These are phyloP conservation scores for Pomatorhinus ruficollis DNA, from an alignment of 2,113 vertebrate species.

Conservation along the genomic window DNA sequence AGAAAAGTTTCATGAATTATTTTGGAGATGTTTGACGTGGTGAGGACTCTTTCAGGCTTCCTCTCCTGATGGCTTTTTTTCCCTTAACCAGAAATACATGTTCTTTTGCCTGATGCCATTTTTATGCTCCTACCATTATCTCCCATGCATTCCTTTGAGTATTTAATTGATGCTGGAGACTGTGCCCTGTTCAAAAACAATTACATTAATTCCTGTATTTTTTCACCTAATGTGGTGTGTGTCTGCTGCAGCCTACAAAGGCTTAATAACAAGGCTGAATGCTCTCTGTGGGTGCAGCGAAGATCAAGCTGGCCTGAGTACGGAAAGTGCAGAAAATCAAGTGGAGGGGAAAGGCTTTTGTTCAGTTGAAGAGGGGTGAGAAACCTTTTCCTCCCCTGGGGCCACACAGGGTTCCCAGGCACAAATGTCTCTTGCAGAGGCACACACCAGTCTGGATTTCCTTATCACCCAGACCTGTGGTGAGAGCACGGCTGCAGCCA, in stretches of 20 bases:
- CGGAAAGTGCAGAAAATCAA: not conserved
- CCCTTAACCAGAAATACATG: not conserved
- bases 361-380: not conserved
- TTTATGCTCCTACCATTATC: not conserved
- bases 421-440: not conserved
- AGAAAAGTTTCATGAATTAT: not conserved
- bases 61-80: not conserved
- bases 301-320: not conserved
- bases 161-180: not conserved
- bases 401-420: not conserved
- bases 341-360: not conserved
- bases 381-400: not conserved
- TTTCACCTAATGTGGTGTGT: not conserved
- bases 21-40: not conserved
- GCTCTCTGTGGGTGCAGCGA: not conserved
- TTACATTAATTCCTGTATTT: not conserved
- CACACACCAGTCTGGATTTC: not conserved
- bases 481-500: not conserved
- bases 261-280: not conserved
- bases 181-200: not conserved
- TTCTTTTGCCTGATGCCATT: not conserved
- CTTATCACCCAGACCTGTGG: not conserved
- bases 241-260: constrained; percentile 13
- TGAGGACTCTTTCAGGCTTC: not conserved
- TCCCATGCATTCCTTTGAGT: not conserved